These are phyloP conservation scores for Colinus virginianus DNA, from an alignment of 2,113 vertebrate genomes.

Conservation along the genomic window DNA sequence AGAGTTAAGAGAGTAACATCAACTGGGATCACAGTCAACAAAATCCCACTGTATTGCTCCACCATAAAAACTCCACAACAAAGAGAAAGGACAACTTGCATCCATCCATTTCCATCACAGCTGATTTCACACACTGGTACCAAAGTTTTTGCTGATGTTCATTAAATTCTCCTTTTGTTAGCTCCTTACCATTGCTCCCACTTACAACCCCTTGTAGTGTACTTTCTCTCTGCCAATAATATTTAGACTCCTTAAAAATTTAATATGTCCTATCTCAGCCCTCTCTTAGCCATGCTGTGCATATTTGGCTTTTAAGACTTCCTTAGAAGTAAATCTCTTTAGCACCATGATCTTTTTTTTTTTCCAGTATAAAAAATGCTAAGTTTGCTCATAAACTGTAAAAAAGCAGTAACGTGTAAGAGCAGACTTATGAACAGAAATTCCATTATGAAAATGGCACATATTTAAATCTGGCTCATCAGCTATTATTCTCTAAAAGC, in stretches of 20 bases:
- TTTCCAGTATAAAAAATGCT: conserved; percentile 40
- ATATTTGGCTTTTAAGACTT: conserved; percentile 13
- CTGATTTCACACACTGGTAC: neutral
- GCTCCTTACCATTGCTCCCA: neutral
- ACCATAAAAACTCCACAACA: neutral
- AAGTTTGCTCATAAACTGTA: conserved; percentile 61
- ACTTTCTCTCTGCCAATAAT: neutral
- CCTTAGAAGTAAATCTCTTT: conserved; percentile 25
- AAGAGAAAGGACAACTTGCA: neutral
- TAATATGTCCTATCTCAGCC: neutral
- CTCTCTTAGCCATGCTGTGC: neutral
- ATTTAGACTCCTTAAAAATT: neutral
- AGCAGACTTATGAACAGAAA: conserved; percentile 17
- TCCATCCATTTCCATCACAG: neutral
- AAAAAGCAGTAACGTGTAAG: conserved; percentile 34
- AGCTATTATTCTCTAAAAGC: conserved; percentile 41
- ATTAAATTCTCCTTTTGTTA: neutral
- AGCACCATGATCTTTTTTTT: neutral
- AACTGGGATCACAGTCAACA: neutral
- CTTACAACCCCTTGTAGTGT: neutral
- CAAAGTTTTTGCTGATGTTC: neutral
- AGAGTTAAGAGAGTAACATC: neutral
- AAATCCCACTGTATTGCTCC: neutral
- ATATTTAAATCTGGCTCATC: conserved; percentile 52
- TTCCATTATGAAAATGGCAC: conserved; percentile 28